Base-by-base conservation (phyloP, 1,140 invertebrate species). In the Zaprionus africanus region DNA sequence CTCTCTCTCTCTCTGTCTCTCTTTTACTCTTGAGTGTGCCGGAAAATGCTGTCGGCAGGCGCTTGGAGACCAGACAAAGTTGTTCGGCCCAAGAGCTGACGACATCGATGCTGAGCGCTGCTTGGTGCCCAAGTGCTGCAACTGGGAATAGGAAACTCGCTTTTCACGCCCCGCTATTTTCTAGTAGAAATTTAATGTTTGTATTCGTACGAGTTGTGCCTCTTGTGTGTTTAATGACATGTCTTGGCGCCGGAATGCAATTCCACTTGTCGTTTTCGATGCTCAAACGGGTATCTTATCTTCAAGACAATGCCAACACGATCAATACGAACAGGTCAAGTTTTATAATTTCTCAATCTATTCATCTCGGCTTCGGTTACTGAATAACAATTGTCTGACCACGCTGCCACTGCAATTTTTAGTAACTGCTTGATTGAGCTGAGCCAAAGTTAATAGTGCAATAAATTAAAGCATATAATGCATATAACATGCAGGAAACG, bases 31-130 rank as follows among this genome's bases (percentile, higher is more conserved):
- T 51, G 11, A 96, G 80, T 0, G 93, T 93, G 15, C 94, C 95
- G 4, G 92, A 95, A 94, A 96, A 96, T 12, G 94, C 93, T 88
- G 94, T 95, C 82, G 96, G 76, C 22, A 82, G 72, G 15, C 80
- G 67, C 76, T 91, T 79, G n/a, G 76, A 82, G 12, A 90, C 57
- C 57, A 82, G 59, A 75, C 90, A 82, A 9, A 88, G 75, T 7
- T 81, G 85, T 36, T 90, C 76, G 17, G 22, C 34, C 66, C 58
- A 69, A 68, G 17, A 68, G 54, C 43, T 59, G 31, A 17, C 15
- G 38, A n/a, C 56, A 43, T 36, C 34, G n/a, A 68, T 38, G 34
- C 34, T 51, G 26, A 63, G 17, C 62, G 53, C 26, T 28, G 53
- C 51, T 24, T 15, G 51, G 9, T 1, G 51, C 15, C 53, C 31